These are phyloP conservation scores for Orthosia cruda DNA, from an alignment of 2,888 invertebrate species.

Conservation along the genomic window DNA sequence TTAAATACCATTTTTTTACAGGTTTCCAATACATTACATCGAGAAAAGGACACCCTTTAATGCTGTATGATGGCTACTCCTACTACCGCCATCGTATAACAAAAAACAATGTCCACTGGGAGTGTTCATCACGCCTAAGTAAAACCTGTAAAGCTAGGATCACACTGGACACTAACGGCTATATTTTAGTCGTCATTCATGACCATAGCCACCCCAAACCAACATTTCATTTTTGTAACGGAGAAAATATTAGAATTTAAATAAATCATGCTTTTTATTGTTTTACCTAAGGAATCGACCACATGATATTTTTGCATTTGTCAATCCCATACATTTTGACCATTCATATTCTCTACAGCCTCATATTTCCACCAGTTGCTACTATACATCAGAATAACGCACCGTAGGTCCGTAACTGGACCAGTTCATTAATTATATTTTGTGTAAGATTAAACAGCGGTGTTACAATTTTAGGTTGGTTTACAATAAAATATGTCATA, in stretches of 20 bases:
- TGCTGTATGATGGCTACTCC: conserved; percentile 14
- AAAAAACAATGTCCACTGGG: conserved; percentile 18
- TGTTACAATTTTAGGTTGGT: too few species aligned
- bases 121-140: conserved; percentile 30
- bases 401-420: too few species aligned
- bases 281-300: too few species aligned
- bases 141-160: conserved; percentile 19
- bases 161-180: not conserved
- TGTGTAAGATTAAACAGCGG: not conserved
- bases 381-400: too few species aligned
- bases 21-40: conserved; percentile 17
- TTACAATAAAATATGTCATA: too few species aligned
- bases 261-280: too few species aligned
- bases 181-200: not conserved
- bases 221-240: not conserved
- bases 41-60: conserved; percentile 2
- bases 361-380: too few species aligned
- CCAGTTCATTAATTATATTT: not conserved
- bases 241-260: conserved; percentile 5
- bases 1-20: not conserved
- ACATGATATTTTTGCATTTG: too few species aligned
- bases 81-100: not conserved
- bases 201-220: conserved; percentile 27
- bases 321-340: too few species aligned
- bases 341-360: too few species aligned